Conservation (phyloP, 2,797 vertebrate species). For the Rhinella marina region DNA sequence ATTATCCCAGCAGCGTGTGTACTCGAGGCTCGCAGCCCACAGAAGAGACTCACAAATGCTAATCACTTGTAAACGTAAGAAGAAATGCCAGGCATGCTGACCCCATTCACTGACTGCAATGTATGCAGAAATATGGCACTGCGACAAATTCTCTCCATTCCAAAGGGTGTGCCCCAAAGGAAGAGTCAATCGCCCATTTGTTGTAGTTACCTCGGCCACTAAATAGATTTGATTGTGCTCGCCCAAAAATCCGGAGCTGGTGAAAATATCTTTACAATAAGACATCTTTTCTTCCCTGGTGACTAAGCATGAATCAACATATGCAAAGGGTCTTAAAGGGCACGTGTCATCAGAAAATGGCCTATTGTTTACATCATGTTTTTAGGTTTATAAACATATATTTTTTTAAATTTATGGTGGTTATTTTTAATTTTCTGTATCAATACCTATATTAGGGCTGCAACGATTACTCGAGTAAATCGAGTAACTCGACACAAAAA, state of each 20-base stretch:
- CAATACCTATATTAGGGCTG: too few relatives aligned
- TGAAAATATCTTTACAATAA: conserved; percentile 6
- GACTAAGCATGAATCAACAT: neutral
- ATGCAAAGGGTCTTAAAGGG: conserved; percentile 13
- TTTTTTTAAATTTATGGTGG: too few relatives aligned
- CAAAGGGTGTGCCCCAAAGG: neutral
- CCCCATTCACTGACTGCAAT: conserved; percentile 5
- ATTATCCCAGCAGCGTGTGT: conserved; percentile 37
- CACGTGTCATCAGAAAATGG: too few relatives aligned
- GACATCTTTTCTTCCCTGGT: neutral
- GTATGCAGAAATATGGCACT: conserved; percentile 5
- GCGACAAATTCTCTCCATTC: conserved; percentile 34
- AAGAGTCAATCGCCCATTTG: conserved; percentile 5
- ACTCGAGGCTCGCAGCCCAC: conserved; percentile 25
- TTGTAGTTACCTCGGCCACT: neutral
- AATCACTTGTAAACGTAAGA: conserved; percentile 1
- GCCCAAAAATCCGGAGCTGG: neutral
- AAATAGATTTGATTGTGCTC: conserved; percentile 41
- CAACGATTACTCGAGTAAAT: too few relatives aligned
- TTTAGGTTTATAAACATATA: too few relatives aligned
- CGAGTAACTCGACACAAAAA: too few relatives aligned
- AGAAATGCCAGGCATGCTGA: conserved; percentile 35
- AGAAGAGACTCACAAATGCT: conserved; percentile 24
- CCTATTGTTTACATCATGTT: too few relatives aligned
- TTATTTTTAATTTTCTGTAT: too few relatives aligned